Evolutionary conservation across 2,797 vertebrate genomes (phyloP).

Genomic region (Spea hammondii): DNA sequence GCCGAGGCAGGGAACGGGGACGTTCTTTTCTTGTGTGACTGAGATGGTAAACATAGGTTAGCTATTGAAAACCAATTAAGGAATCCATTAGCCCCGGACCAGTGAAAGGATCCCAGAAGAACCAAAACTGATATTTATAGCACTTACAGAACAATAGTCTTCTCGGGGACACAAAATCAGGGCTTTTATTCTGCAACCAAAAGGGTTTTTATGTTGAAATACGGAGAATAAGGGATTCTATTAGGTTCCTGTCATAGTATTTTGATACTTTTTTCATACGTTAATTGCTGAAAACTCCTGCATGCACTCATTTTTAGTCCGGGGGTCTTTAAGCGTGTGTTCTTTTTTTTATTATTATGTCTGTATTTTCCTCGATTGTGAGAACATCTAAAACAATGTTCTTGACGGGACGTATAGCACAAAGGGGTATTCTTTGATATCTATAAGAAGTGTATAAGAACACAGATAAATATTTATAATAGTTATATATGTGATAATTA

Average conservation of each 20-base stretch:
- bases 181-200: background rate
- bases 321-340: background rate
- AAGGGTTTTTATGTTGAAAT: background rate
- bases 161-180: constrained; percentile 35
- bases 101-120: constrained; percentile 15
- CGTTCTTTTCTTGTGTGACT: constrained; percentile 18
- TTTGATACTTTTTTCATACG: constrained; percentile 29
- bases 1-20: constrained; percentile 17
- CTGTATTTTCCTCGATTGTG: background rate
- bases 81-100: constrained; percentile 14
- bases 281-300: constrained; percentile 27
- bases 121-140: constrained; percentile 26
- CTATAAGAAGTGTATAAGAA: too few species aligned
- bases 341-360: background rate
- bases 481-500: too few species aligned
- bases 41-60: constrained; percentile 39
- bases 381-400: constrained; percentile 6
- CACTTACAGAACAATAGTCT: constrained; percentile 27
- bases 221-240: background rate
- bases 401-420: background rate
- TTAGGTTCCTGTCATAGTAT: constrained; percentile 38
- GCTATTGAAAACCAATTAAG: constrained; percentile 45
- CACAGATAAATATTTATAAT: too few species aligned
- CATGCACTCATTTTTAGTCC: constrained; percentile 2
- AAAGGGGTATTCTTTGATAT: too few species aligned